phyloP scores from a whole-genome alignment of 2,888 invertebrate genomes.

The Caenorhabditis macrosperma region DNA sequence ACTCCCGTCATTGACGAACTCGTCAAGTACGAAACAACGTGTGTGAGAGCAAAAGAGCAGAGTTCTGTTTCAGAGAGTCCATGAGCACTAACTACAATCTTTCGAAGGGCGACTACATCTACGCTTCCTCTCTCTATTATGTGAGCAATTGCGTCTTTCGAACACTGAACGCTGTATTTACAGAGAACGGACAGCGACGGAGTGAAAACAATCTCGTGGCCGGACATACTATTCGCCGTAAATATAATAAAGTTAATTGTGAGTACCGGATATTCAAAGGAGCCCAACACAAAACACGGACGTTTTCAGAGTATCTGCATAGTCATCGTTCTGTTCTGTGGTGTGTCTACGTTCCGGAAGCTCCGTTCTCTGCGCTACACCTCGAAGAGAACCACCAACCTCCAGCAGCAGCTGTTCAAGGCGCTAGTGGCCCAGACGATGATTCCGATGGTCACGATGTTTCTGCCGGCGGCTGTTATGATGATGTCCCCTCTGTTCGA shows the following conservation, averaged over 20 bases:
- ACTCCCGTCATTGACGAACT: conserved; percentile 36
- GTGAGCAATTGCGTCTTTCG: conserved; percentile 15
- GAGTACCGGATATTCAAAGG: neutral
- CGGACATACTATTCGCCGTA: conserved; percentile 42
- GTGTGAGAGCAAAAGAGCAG: neutral
- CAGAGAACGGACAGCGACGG: conserved; percentile 22
- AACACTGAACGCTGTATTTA: neutral
- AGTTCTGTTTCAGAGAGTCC: conserved; percentile 26
- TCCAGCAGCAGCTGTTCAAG: conserved; percentile 53
- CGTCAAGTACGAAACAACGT: conserved; percentile 19
- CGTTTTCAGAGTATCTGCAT: conserved; percentile 42
- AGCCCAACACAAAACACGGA: neutral
- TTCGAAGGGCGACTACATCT: conserved; percentile 44
- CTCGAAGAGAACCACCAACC: conserved; percentile 33
- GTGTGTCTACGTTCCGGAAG: conserved; percentile 36
- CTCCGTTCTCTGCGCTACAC: conserved; percentile 35
- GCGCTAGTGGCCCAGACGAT: conserved; percentile 48
- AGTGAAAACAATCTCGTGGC: conserved; percentile 30
- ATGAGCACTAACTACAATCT: conserved; percentile 42
- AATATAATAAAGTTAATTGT: conserved; percentile 52
- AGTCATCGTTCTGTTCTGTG: conserved; percentile 38
- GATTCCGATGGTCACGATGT: conserved; percentile 52
- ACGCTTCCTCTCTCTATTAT: conserved; percentile 41
- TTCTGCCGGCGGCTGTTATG: conserved; percentile 45
- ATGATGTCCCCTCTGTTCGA: conserved; percentile 51